These are phyloP conservation scores for Rhagonycha fulva DNA, from an alignment of 2,888 invertebrate genomes.

Conservation along the genomic window DNA sequence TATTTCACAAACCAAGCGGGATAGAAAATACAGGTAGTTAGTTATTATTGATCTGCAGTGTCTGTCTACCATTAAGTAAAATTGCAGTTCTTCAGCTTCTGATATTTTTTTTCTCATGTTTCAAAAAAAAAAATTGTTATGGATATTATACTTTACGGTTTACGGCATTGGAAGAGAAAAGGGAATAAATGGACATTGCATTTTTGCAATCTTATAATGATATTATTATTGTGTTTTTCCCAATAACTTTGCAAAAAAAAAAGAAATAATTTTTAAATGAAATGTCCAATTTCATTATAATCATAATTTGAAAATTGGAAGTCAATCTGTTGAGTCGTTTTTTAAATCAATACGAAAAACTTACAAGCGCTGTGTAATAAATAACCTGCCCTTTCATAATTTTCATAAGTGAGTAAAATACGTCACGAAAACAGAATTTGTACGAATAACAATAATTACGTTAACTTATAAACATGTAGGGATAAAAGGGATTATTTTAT, in stretches of 20 bases:
- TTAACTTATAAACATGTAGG: background rate
- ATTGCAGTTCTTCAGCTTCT: background rate
- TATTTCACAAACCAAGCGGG: background rate
- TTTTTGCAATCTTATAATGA: no score
- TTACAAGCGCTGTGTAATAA: no score
- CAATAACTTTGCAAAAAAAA: no score
- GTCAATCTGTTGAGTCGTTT: no score
- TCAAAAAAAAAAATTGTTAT: background rate
- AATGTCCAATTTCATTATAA: no score
- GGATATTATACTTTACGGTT: background rate
- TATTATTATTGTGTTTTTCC: no score
- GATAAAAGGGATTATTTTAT: background rate
- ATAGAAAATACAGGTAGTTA: conserved; percentile 12
- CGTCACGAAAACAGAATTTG: background rate
- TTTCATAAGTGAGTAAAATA: background rate
- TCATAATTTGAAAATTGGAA: no score
- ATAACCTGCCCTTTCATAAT: background rate
- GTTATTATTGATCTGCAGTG: conserved; percentile 10
- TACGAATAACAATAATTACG: background rate
- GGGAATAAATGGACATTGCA: background rate
- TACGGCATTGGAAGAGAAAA: background rate
- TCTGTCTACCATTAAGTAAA: conserved; percentile 1
- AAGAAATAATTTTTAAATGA: no score
- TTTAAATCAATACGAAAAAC: no score
- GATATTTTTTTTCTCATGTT: background rate